phyloP scores from a whole-genome alignment of 2,888 invertebrate species.

The Ganaspis brasiliensis region DNA sequence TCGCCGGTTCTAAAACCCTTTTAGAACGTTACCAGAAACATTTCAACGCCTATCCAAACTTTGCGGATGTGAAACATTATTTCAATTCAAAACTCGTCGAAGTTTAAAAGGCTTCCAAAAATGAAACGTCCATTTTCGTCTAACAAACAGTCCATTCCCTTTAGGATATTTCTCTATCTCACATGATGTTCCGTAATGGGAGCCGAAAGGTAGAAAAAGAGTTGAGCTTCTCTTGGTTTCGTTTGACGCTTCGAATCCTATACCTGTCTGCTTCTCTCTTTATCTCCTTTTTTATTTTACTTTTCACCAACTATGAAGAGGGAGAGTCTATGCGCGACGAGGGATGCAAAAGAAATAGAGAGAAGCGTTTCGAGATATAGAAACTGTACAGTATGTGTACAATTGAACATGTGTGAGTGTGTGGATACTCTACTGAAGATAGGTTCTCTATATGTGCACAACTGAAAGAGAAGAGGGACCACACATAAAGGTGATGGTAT shows the following conservation, averaged over 20 bases:
- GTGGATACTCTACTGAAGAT: background rate
- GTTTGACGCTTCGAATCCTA: conserved; percentile 38
- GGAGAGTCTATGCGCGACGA: conserved; percentile 22
- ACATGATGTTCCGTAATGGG: conserved; percentile 26
- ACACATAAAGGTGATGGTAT: conserved; percentile 41
- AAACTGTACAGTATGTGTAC: background rate
- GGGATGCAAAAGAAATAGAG: conserved; percentile 32
- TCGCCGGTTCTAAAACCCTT: background rate
- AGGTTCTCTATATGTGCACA: background rate
- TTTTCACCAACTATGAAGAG: background rate
- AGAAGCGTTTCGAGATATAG: background rate
- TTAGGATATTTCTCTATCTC: conserved; percentile 34
- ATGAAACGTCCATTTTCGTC: conserved; percentile 15
- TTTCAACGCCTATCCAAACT: background rate
- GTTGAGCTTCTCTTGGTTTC: conserved; percentile 35
- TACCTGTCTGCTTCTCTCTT: conserved; percentile 29
- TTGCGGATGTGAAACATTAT: background rate
- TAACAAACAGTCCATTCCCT: conserved; percentile 12
- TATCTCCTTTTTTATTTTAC: conserved; percentile 35
- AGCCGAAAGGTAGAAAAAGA: conserved; percentile 31
- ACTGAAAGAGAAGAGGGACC: conserved; percentile 26
- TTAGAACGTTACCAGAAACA: background rate
- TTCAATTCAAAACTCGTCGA: background rate
- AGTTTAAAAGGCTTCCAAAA: background rate
- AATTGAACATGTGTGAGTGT: conserved; percentile 10